Evolutionary conservation across 2,888 invertebrate species (phyloP), one percentile per base, ranked within the genome.

Genomic region (Allolobophora icterica): DNA sequence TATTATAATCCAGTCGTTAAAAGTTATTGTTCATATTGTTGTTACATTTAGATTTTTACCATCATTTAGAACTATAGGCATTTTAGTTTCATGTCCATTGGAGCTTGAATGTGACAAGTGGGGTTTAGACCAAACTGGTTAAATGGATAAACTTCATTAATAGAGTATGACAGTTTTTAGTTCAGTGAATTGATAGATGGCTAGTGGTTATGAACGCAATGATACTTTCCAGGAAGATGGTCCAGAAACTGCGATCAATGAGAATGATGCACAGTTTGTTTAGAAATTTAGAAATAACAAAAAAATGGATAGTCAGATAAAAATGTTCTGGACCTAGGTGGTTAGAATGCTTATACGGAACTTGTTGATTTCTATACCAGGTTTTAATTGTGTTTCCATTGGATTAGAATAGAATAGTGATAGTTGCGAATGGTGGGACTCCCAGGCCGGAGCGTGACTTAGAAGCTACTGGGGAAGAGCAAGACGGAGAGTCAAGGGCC

Each of bases 1-100:
- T 95, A 91, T 91, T 95, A 91, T 91, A 91, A 30, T 42, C n/a
- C 19, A 3, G n/a, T 89, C 5, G 8, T 33, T 90, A 19, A 33
- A n/a, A 19, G 34, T 90, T 34, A 35, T 91, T 90, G 19, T 52
- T 52, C 52, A 71, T 1, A n/a, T 71, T 30, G 71, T 52, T 52
- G 71, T 52, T 52, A 24, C 24, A 24, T 19, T 84, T 35, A 34
- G 84, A 84, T 84, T 84, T 15, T 87, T 8, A 24, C 24, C 24
- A 52, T 52, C 52, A 2, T 52, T n/a, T 52, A 52, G 52, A 11
- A n/a, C n/a, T n/a, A n/a, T 52, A 24, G 52, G 24, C 52, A 52
- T 52, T 52, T 52, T 24, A 24, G 52, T 24, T 52, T 52, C 52
- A 24, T 52, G 52, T 52, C 30, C 15, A n/a, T 71, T 71, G 71